Percentiles rank a stretch among this genome's conserved stretches.
Evolutionary conservation across 2,113 vertebrate genomes (phyloP).

Genomic region (Hydrolagus affinis): DNA sequence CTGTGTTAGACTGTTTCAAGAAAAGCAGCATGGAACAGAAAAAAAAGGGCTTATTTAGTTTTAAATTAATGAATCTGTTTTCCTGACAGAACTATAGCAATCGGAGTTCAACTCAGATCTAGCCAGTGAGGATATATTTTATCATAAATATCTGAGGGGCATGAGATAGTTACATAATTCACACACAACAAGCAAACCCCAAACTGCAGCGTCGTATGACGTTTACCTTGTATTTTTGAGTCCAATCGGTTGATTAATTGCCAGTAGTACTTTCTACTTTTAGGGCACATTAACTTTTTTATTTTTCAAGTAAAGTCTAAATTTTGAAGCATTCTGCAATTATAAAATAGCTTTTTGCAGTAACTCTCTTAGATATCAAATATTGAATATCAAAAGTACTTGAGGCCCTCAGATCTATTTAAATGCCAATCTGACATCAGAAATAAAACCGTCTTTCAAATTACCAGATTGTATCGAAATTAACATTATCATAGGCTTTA

Average conservation of each 20-base stretch:
- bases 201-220: background rate
- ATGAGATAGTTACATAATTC: background rate
- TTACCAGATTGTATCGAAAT: no score
- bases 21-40: constrained; percentile 37
- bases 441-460: no score
- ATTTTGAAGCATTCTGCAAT: no score
- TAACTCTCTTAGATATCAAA: no score
- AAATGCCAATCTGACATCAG: no score
- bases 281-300: no score
- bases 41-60: constrained; percentile 52
- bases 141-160: background rate
- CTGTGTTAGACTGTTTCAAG: constrained; percentile 48
- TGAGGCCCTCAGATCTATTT: no score
- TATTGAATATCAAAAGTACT: no score
- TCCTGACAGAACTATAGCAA: constrained; percentile 38
- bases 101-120: background rate
- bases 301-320: no score
- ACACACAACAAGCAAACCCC: background rate
- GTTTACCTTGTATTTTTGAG: constrained; percentile 21
- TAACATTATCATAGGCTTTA: no score
- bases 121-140: background rate
- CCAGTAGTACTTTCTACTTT: background rate
- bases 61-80: constrained; percentile 57
- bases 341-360: no score
- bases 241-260: background rate